Evolutionary conservation across 2,113 vertebrate species (phyloP).

Genomic region (Salvelinus sp.): DNA sequence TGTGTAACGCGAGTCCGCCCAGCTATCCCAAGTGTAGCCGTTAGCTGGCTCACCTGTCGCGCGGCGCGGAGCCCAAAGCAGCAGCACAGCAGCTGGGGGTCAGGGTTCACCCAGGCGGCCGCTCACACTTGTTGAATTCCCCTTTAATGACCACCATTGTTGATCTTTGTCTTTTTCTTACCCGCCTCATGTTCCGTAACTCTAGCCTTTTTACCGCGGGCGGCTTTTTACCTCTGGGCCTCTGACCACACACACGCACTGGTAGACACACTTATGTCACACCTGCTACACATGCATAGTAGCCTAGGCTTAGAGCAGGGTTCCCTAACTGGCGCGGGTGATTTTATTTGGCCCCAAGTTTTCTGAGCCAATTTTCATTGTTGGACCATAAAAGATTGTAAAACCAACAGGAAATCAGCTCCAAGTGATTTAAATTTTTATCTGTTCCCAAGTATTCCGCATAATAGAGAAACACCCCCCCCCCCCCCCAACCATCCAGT

Average conservation of each 20-base stretch:
- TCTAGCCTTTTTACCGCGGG: slow-evolving; percentile 74
- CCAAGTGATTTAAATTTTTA: too few relatives aligned
- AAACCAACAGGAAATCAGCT: too few relatives aligned
- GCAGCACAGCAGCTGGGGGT: slow-evolving; percentile 87
- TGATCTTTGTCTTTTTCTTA: slow-evolving; percentile 69
- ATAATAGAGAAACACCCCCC: too few relatives aligned
- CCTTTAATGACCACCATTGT: slow-evolving; percentile 66
- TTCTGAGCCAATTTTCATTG: too few relatives aligned
- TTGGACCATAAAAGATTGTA: too few relatives aligned
- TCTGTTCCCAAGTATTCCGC: too few relatives aligned
- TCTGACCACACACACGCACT: slow-evolving; percentile 19
- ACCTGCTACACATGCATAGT: neutral
- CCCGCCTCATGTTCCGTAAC: slow-evolving; percentile 72
- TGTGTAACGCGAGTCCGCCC: slow-evolving; percentile 74
- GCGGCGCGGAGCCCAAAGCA: slow-evolving; percentile 79
- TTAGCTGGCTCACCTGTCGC: slow-evolving; percentile 81
- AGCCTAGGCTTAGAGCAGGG: too few relatives aligned
- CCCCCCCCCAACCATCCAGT: too few relatives aligned
- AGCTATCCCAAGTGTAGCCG: slow-evolving; percentile 72
- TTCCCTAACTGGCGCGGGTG: too few relatives aligned
- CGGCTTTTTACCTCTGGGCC: slow-evolving; percentile 44
- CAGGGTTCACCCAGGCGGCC: slow-evolving; percentile 74
- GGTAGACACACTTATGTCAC: neutral
- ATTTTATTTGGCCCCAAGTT: too few relatives aligned
- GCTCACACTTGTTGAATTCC: slow-evolving; percentile 61